A percentile compares a stretch with the other conserved stretches of the same genome.
These are phyloP conservation scores for Drosophila neonasuta DNA, from an alignment of 2,888 invertebrate genomes.

Conservation along the genomic window DNA sequence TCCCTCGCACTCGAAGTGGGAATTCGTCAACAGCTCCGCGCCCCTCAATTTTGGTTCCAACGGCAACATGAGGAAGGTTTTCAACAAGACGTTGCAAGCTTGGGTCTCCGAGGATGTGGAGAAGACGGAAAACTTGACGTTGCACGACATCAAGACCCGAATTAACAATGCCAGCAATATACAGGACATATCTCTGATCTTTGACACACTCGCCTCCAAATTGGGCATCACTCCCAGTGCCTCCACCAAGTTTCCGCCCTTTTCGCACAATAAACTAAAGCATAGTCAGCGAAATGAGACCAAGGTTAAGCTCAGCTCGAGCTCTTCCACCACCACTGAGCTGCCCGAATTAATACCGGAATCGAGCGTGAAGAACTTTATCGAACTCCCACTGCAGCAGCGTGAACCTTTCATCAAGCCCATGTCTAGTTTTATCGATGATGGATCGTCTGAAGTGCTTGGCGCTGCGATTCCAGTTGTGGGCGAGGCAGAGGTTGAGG, in stretches of 20 bases:
- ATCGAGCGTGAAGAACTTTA: conserved; percentile 46
- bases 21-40: conserved; percentile 84
- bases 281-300: conserved; percentile 71
- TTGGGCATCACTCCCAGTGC: conserved; percentile 81
- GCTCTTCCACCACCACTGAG: conserved; percentile 52
- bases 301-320: conserved; percentile 37
- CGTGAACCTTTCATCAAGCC: conserved; percentile 76
- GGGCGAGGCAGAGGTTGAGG: conserved; percentile 82
- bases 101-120: conserved; percentile 84
- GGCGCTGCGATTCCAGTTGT: conserved; percentile 79
- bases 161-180: conserved; percentile 82
- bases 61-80: conserved; percentile 84
- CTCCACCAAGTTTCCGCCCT: conserved; percentile 80
- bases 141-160: conserved; percentile 77
- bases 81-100: conserved; percentile 86
- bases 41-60: conserved; percentile 69
- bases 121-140: conserved; percentile 74
- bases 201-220: conserved; percentile 85
- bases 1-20: conserved; percentile 83
- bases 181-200: conserved; percentile 86
- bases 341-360: conserved; percentile 26
- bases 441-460: conserved; percentile 71
- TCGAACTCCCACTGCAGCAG: conserved; percentile 58
- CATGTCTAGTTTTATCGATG: conserved; percentile 77
- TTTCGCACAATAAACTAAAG: conserved; percentile 80